Evolutionary conservation across 2,888 invertebrate species (phyloP), one percentile per base, ranked within the genome.

Genomic region (Patella ulyssiponensis): DNA sequence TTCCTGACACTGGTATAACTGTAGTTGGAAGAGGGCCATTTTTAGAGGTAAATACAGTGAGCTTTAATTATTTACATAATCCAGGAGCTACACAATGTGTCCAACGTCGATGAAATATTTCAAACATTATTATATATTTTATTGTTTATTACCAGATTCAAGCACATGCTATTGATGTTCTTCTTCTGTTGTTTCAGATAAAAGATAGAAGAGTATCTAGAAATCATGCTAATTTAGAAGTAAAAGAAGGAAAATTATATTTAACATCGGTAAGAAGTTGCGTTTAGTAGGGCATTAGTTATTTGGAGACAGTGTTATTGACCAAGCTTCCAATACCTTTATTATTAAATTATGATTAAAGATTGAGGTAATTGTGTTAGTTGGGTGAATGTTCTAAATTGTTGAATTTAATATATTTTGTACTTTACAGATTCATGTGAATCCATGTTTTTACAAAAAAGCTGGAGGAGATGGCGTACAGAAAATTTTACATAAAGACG

Each of bases 131-230:
- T 44, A 44, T 9, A 44, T 9, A 44, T 9, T 44, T 44, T 44
- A 44, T 44, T 44, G 44, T 44, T 44, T 44, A 44, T 44, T 44
- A 44, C 44, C 44, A 44, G 44, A 44, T 44, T 44, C 44, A 44
- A 44, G 44, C 44, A 44, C 44, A 44, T 44, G 1, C 44, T 44
- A 44, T 44, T 69, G 20, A 14, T 33, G 33, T 69, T 33, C 1
- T 14, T 69, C 33, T 17, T 23, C 33, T 69, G 17, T 69, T 77
- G 20, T 85, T 86, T 23, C 84, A 92, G 92, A 90, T 92, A 73
- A 86, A 89, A 71, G 92, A 92, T 81, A 92, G 92, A 83, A 87
- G 90, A 82, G 92, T 92, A 14, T 92, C 92, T 2, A 86, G 92
- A 79, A 92, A 90, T 81, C 92, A 92, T 88, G 92, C 92, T 12